A percentile compares a stretch with the other conserved stretches of the same genome.
phyloP scores from a whole-genome alignment of 2,113 vertebrate genomes.

The Plecturocebus donacophilus region DNA sequence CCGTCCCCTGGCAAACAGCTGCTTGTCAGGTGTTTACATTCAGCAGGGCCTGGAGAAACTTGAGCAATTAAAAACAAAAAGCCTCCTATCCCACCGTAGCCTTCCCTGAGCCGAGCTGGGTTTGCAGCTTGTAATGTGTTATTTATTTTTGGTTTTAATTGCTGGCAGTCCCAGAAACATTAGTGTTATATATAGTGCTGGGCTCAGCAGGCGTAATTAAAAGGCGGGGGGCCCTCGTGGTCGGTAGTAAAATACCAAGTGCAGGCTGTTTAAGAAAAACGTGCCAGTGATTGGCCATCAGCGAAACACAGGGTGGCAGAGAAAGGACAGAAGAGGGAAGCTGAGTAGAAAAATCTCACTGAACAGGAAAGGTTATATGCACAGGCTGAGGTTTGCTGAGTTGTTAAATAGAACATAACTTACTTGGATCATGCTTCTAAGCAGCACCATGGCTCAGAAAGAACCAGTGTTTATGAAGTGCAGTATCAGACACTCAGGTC shows the following conservation, averaged over 20 bases:
- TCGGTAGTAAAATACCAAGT: constrained; percentile 82
- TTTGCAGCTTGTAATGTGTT: constrained; percentile 79
- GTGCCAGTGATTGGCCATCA: constrained; percentile 81
- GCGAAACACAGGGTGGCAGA: constrained; percentile 61
- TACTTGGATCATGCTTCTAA: neutral
- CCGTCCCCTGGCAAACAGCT: constrained; percentile 45
- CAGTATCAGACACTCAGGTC: neutral
- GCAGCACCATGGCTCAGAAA: neutral
- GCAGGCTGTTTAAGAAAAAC: constrained; percentile 80
- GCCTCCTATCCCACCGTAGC: constrained; percentile 62
- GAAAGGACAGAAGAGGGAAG: constrained; percentile 44
- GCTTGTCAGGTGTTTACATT: constrained; percentile 45
- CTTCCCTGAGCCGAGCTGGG: constrained; percentile 52
- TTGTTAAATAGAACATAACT: neutral
- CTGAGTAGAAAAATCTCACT: neutral
- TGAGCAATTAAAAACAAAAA: constrained; percentile 57
- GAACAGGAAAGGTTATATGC: neutral
- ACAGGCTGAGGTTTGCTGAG: neutral
- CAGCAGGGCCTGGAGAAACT: constrained; percentile 59
- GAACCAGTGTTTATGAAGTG: neutral
- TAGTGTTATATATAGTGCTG: constrained; percentile 80
- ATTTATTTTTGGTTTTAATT: constrained; percentile 85
- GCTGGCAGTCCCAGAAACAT: constrained; percentile 83
- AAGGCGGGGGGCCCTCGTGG: constrained; percentile 82
- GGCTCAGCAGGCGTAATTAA: constrained; percentile 86